These are phyloP conservation scores for Lamellibrachia satsuma DNA, from an alignment of 2,888 invertebrate species.

Conservation along the genomic window DNA sequence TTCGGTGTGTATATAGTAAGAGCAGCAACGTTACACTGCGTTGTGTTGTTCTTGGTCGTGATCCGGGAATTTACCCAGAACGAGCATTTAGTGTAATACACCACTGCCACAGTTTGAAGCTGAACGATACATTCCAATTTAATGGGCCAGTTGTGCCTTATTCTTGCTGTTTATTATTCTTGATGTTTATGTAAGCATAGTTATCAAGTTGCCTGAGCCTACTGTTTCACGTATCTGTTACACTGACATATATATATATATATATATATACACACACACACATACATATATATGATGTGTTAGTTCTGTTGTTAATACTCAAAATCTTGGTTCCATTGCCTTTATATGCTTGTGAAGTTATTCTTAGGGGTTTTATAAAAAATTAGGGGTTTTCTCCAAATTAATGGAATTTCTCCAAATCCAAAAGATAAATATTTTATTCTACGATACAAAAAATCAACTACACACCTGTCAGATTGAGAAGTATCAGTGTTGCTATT, in stretches of 20 bases:
- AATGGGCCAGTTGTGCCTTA: background rate
- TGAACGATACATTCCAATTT: background rate
- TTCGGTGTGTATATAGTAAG: background rate
- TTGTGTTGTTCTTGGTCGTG: background rate
- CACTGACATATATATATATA: background rate
- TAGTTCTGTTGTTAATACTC: background rate
- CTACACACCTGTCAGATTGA: background rate
- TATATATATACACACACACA: too few species aligned
- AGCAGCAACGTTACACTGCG: background rate
- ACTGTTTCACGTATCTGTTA: background rate
- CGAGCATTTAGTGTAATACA: background rate
- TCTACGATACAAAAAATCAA: background rate
- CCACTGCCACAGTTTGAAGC: background rate
- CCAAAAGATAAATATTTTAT: background rate
- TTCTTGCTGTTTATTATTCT: background rate
- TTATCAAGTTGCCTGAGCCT: background rate
- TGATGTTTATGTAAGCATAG: background rate
- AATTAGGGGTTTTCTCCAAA: background rate
- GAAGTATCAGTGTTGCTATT: background rate
- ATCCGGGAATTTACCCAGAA: background rate
- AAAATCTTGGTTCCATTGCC: background rate
- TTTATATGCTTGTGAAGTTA: background rate
- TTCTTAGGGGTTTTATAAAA: background rate
- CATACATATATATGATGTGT: background rate
- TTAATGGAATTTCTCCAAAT: background rate